These are phyloP conservation scores for Spialia ferax DNA, from an alignment of 2,888 invertebrate genomes.

Conservation along the genomic window DNA sequence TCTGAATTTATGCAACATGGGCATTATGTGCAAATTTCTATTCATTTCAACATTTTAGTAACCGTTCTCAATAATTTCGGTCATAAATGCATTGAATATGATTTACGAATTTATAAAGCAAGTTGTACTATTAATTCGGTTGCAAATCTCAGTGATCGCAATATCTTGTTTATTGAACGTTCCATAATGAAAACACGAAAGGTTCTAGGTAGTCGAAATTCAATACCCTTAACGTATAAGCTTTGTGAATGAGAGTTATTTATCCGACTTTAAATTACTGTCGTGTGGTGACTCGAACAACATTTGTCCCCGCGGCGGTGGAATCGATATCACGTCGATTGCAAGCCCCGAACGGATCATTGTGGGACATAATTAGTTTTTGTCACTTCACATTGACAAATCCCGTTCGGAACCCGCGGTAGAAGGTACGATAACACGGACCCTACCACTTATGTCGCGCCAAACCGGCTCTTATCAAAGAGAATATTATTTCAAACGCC, in stretches of 20 bases:
- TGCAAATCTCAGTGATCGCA: neutral
- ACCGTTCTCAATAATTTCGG: constrained; percentile 17
- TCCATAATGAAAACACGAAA: constrained; percentile 3
- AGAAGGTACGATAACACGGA: constrained; percentile 58
- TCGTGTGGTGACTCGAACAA: constrained; percentile 38
- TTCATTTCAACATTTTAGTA: constrained; percentile 26
- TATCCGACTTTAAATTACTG: constrained; percentile 37
- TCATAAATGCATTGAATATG: constrained; percentile 13
- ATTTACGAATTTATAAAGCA: constrained; percentile 18
- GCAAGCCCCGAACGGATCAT: constrained; percentile 70
- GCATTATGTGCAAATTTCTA: constrained; percentile 31
- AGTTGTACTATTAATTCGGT: constrained; percentile 13
- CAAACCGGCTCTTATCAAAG: constrained; percentile 84
- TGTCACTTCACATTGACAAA: constrained; percentile 85
- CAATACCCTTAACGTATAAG: constrained; percentile 21
- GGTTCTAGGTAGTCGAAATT: constrained; percentile 21
- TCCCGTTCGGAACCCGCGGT: constrained; percentile 64
- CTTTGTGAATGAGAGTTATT: constrained; percentile 31
- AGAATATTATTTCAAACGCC: constrained; percentile 87
- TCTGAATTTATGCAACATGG: constrained; percentile 13
- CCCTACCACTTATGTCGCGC: constrained; percentile 73
- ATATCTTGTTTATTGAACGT: constrained; percentile 15
- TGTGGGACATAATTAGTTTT: constrained; percentile 84
- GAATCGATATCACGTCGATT: constrained; percentile 61
- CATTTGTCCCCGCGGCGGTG: constrained; percentile 36